Evolutionary conservation across 92 coral and sea anemone species (phyloP).

Genomic region (Zoanthus solanderi): DNA sequence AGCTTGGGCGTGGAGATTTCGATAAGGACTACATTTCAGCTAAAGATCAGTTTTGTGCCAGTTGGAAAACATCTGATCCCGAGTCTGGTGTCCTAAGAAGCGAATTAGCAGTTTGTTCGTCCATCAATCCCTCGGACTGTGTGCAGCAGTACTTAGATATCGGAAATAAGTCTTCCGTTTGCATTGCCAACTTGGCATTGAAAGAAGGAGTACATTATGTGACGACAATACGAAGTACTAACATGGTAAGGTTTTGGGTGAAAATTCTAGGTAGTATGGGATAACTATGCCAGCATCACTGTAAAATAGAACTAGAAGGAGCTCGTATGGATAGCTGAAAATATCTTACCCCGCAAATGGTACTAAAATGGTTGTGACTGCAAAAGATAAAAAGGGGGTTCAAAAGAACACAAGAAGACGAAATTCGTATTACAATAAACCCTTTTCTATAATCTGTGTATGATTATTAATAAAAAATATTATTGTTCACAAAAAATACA

Average conservation of each 20-base stretch:
- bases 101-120: conserved; percentile 84
- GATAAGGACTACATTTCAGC: conserved; percentile 79
- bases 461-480: no score
- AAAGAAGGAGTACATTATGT: conserved; percentile 82
- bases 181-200: conserved; percentile 76
- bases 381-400: no score
- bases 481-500: no score
- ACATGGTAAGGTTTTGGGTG: conserved; percentile 33
- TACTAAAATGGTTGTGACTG: no score
- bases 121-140: conserved; percentile 63
- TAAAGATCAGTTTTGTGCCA: conserved; percentile 75
- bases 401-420: no score
- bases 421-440: no score
- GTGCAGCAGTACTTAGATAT: conserved; percentile 67
- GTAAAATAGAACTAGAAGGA: not conserved
- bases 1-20: conserved; percentile 50
- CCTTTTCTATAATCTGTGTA: no score
- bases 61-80: conserved; percentile 77
- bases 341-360: no score
- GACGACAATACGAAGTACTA: conserved; percentile 79
- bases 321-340: no score
- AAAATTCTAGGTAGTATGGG: not conserved
- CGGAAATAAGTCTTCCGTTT: conserved; percentile 69
- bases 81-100: conserved; percentile 72
- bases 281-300: not conserved